Percentiles rank a stretch among this genome's conserved stretches.
Conservation (phyloP, 2,888 invertebrate genomes). For the Periphyllus acericola region DNA sequence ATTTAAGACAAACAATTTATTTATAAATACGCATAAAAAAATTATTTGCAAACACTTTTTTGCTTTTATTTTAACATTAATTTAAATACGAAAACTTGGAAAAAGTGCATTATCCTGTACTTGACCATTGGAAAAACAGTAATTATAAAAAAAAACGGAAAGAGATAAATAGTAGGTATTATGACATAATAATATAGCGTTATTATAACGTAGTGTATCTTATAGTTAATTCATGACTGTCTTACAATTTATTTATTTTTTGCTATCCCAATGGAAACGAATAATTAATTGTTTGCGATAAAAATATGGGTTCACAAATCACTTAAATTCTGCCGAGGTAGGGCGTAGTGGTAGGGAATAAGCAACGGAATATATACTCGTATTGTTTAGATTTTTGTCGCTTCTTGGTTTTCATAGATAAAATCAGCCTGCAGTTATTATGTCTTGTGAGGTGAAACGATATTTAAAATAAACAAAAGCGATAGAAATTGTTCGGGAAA, state of each 20-base stretch:
- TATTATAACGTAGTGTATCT: conserved; percentile 6
- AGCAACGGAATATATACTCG: neutral
- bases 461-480: neutral
- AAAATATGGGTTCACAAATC: neutral
- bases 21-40: too few species aligned
- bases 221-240: neutral
- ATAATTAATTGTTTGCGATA: neutral
- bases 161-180: conserved; percentile 5
- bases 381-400: neutral
- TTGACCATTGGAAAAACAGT: neutral
- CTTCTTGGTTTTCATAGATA: neutral
- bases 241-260: conserved; percentile 20
- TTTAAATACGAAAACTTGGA: neutral
- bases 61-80: conserved; percentile 20
- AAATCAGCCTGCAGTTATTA: neutral
- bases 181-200: neutral
- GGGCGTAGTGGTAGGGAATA: neutral
- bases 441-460: neutral
- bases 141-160: neutral
- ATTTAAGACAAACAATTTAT: too few species aligned
- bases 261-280: neutral
- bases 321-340: neutral
- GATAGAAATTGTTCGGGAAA: too few species aligned
- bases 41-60: too few species aligned
- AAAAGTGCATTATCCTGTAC: neutral